phyloP scores from a whole-genome alignment of 2,888 invertebrate species.

The Pilophorus perplexus region DNA sequence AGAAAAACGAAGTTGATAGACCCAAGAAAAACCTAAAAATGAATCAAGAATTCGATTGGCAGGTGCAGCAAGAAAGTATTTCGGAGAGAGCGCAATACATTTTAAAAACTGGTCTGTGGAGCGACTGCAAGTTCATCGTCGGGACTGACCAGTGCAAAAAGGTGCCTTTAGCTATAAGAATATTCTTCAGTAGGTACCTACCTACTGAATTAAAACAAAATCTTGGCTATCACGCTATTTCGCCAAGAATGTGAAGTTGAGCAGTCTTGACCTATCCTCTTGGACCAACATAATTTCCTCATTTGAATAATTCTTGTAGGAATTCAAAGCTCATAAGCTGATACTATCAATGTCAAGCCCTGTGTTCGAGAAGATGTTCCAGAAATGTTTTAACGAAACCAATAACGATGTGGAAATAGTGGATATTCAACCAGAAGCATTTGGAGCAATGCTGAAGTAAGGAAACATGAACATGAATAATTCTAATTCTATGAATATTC shows the following conservation, averaged over 20 bases:
- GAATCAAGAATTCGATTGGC: constrained; percentile 62
- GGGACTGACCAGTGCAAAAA: constrained; percentile 67
- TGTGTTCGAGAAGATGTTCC: constrained; percentile 87
- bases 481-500: background rate
- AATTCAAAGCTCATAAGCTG: constrained; percentile 73
- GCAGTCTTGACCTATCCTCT: background rate
- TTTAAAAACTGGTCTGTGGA: constrained; percentile 76
- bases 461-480: constrained; percentile 48
- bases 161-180: background rate
- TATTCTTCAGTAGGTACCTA: no score
- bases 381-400: constrained; percentile 77
- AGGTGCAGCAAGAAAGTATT: constrained; percentile 67
- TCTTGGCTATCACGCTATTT: no score
- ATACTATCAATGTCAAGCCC: constrained; percentile 83
- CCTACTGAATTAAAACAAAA: constrained; percentile 24
- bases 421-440: constrained; percentile 83
- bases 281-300: background rate
- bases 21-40: no score
- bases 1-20: no score
- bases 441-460: constrained; percentile 74
- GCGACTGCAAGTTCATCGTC: constrained; percentile 78
- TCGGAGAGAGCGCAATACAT: constrained; percentile 72
- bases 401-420: constrained; percentile 65
- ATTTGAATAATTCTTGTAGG: constrained; percentile 53
- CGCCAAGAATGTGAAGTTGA: background rate